Base-by-base conservation (phyloP, 2,113 vertebrate species). In the Speoplatyrhinus poulsoni region DNA sequence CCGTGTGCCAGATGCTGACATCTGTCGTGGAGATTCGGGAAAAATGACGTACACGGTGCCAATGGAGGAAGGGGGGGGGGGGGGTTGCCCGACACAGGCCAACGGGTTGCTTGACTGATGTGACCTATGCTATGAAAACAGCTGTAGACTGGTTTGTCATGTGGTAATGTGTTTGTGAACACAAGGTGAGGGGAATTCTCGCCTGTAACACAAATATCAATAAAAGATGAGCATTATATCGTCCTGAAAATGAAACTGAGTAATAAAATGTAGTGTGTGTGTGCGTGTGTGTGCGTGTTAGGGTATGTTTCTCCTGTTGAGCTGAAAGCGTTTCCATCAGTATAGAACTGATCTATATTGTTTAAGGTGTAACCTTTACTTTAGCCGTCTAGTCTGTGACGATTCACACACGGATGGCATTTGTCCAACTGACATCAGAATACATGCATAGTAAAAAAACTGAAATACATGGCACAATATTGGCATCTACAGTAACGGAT, bases 401-500 rank as follows among this genome's bases (percentile, higher is more conserved):
- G 78, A 16, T 54, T 64, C 67, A 62, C 75, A 49, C 72, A 69
- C 75, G 77, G 63, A 73, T 67, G 81, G 76, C 71, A 67, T 60
- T 57, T 69, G 69, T 54, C 67, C 65, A 56, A 69, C 69, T 12
- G 32, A 60, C 75, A 76, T 71, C 81, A 70, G 59, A 69, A 47
- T 70, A 59, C 69, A 65, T 70, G 59, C 67, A 71, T 50, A 55
- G 73, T 9, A 60, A 79, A 80, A 69, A 49, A 76, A 84, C 73
- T 75, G 26, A 26, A 19, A 65, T 64, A 70, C 74, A 26, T 71
- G 75, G 73, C 82, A 26, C 2, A 26, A 26, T 2, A 26, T 78
- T 70, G 70, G 79, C 72, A 79, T 82, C 71, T 85, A 26, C 26
- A 26, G 26, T 26, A 85, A 82, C 78, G 82, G 77, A 70, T 77